These are phyloP conservation scores for Shinisaurus crocodilurus DNA, from an alignment of 2,113 vertebrate species.

Conservation along the genomic window DNA sequence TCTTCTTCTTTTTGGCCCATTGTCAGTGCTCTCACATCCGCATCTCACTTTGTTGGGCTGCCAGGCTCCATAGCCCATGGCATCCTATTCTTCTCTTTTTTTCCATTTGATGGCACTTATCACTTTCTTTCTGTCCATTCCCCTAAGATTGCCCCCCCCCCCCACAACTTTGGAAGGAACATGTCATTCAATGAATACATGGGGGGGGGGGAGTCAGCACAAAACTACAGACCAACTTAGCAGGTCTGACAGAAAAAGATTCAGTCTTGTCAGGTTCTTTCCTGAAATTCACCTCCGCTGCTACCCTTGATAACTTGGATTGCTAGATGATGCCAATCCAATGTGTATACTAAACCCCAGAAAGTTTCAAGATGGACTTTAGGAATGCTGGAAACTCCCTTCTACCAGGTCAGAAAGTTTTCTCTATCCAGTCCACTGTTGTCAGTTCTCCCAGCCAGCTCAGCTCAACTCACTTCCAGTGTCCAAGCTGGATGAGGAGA, in stretches of 20 bases:
- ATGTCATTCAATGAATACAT: conserved; percentile 38
- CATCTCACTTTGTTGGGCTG: background rate
- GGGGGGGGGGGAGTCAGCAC: background rate
- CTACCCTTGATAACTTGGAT: background rate
- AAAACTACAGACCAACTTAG: conserved; percentile 2
- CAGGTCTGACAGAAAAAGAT: conserved; percentile 8
- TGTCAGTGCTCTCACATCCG: conserved; percentile 14
- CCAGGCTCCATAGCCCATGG: conserved; percentile 37
- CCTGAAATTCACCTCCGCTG: background rate
- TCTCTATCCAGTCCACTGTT: background rate
- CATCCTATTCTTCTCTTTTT: conserved; percentile 3
- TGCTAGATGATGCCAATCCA: background rate
- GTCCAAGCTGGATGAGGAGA: too few relatives aligned
- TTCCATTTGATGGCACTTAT: conserved; percentile 21
- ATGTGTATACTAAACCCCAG: background rate
- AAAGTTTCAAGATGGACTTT: background rate
- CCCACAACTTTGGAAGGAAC: conserved; percentile 29
- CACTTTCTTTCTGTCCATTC: conserved; percentile 29
- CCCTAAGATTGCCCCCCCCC: conserved; percentile 27
- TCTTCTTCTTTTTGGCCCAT: conserved; percentile 30
- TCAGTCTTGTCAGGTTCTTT: conserved; percentile 15
- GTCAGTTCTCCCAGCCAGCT: background rate
- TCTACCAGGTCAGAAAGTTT: background rate
- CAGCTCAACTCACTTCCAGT: background rate
- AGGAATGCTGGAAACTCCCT: background rate